Conservation (phyloP, 2,113 vertebrate species). For the Corythornis cristatus region DNA sequence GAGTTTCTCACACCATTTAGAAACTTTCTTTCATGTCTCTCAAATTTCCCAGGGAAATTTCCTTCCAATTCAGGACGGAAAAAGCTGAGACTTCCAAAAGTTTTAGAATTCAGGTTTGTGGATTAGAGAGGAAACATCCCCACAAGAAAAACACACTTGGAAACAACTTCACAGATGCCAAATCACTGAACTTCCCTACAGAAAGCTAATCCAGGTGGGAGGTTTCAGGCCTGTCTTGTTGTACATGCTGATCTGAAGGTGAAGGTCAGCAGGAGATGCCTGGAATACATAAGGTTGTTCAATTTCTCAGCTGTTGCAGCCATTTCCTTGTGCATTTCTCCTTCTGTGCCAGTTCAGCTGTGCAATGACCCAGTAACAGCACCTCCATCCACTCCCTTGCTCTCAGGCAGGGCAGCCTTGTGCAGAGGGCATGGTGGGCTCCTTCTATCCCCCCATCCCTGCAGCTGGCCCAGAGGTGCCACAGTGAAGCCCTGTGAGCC, state of each 20-base stretch:
- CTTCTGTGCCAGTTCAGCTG: background rate
- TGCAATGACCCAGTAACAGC: background rate
- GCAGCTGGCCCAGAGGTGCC: background rate
- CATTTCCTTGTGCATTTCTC: background rate
- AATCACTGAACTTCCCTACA: background rate
- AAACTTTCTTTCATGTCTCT: background rate
- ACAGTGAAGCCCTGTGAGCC: background rate
- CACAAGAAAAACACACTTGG: background rate
- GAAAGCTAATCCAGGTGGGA: background rate
- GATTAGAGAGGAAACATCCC: background rate
- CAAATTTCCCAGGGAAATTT: background rate
- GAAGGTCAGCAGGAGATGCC: conserved; percentile 18
- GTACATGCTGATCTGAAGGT: background rate
- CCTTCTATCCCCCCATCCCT: background rate
- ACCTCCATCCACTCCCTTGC: no score
- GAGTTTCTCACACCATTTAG: background rate
- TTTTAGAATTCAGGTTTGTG: background rate
- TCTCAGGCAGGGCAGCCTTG: background rate
- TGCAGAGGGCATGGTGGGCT: background rate
- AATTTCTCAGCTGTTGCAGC: background rate
- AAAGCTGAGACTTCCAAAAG: background rate
- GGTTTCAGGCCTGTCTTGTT: background rate
- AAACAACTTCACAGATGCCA: background rate
- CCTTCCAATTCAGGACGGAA: background rate
- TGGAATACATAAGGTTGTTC: background rate